A percentile compares a stretch with the other conserved stretches of the same genome.
These are phyloP conservation scores for Alcedo quadribrachys DNA, from an alignment of 2,797 vertebrate genomes.

Conservation along the genomic window DNA sequence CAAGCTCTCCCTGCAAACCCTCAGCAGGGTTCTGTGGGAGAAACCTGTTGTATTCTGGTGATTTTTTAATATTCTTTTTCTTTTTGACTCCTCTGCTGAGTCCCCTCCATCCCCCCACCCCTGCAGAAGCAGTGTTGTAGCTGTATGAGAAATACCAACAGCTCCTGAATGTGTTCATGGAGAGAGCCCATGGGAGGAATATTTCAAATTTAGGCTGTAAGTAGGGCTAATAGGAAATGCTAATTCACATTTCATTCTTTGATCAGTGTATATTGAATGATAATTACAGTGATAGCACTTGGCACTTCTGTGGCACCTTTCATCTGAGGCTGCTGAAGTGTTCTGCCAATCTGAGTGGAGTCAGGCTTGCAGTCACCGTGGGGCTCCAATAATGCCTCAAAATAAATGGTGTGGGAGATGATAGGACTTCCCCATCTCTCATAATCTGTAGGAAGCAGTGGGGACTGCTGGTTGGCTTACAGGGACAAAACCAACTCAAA, in stretches of 20 bases:
- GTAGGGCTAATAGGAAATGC: conserved; percentile 69
- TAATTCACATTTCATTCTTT: conserved; percentile 71
- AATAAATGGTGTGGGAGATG: background rate
- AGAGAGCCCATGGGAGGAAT: conserved; percentile 41
- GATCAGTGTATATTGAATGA: conserved; percentile 65
- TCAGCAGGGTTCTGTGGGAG: background rate
- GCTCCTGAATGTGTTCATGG: conserved; percentile 19
- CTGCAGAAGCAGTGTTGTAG: background rate
- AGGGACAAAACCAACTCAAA: background rate
- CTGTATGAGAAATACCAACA: conserved; percentile 15
- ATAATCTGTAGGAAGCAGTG: background rate
- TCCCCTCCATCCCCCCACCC: background rate
- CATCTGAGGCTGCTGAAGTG: conserved; percentile 26
- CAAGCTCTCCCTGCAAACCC: background rate
- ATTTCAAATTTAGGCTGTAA: conserved; percentile 54
- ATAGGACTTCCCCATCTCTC: background rate
- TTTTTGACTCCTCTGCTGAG: background rate
- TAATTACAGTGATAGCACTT: conserved; percentile 61
- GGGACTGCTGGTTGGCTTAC: background rate
- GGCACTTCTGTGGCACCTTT: conserved; percentile 67
- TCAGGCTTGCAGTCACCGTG: conserved; percentile 3
- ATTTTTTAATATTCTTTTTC: background rate
- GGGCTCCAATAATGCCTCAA: background rate
- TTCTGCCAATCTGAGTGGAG: conserved; percentile 27
- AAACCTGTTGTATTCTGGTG: background rate